Evolutionary conservation across 2,797 vertebrate species (phyloP), one percentile per base, ranked within the genome.

Genomic region (Sarcophilus harrisii): DNA sequence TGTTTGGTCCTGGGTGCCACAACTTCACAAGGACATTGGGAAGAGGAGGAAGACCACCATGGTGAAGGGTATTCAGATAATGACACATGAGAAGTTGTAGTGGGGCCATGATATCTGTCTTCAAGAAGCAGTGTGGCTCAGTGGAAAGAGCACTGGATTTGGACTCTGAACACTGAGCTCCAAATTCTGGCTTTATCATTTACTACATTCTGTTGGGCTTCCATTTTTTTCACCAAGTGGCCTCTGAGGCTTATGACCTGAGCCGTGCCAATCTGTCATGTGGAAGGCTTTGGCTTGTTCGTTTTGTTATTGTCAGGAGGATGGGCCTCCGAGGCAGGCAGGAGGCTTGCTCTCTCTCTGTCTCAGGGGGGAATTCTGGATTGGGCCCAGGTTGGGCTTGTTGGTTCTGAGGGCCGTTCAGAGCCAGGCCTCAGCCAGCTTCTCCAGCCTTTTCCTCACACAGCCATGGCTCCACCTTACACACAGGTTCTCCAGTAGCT

Each of bases 401-500:
- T 8, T 24, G 66, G n/a, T 13, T 66, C 5, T 16, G 62, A 38
- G 32, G 6, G 5, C 13, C 12, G 38, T 38, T 73, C 66, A 6
- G 16, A n/a, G 18, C 38, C 0, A 21, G 16, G 2, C 18, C 16
- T 38, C 8, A 38, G 3, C 93, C 90, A 93, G 73, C 18, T 92
- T 97, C 49, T 93, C 52, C 58, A 94, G 55, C 57, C 18, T 16
- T 95, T 91, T 89, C 62, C 58, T 38, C 57, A 73, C 73, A 49
- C 16, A 81, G 38, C 38, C 91, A 93, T 92, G 66, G 16, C 16
- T 81, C 38, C 9, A 27, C 38, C 91, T 45, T 96, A 38, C 30
- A 59, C 38, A 52, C 59, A 38, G 49, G 87, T 62, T 95, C 95
- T n/a, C 21, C 27, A 49, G 18, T 89, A 30, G 2, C 24, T 95